phyloP scores from a whole-genome alignment of 2,888 invertebrate species.

The Eurytoma adleriae region DNA sequence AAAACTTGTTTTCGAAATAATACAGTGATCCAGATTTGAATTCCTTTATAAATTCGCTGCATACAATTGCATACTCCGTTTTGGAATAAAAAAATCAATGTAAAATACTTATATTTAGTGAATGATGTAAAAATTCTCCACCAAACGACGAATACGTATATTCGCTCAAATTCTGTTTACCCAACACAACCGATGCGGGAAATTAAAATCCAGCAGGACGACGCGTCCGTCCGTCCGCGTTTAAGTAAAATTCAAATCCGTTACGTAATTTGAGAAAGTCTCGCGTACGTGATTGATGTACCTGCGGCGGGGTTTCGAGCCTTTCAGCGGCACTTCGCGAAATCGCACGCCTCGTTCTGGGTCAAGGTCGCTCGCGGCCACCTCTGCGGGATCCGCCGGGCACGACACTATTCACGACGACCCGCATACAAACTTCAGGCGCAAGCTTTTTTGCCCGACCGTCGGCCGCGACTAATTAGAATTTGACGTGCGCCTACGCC shows the following conservation, averaged over 20 bases:
- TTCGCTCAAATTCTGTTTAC: no score
- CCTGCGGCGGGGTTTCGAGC: neutral
- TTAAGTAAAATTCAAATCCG: neutral
- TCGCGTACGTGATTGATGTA: slow-evolving; percentile 22
- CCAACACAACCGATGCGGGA: no score
- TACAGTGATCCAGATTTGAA: no score
- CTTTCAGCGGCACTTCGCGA: slow-evolving; percentile 6
- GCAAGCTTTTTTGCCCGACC: neutral
- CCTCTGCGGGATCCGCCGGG: neutral
- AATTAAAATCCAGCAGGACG: no score
- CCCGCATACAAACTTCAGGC: slow-evolving; percentile 16
- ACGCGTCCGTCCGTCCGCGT: no score
- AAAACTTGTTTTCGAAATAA: neutral
- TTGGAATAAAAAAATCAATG: no score
- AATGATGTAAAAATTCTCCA: no score
- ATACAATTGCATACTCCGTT: no score
- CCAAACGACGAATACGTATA: no score
- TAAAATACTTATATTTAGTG: no score
- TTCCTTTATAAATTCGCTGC: no score
- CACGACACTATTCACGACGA: slow-evolving; percentile 29
- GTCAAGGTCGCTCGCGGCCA: slow-evolving; percentile 47
- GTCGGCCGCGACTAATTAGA: slow-evolving; percentile 12
- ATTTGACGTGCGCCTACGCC: slow-evolving; percentile 5
- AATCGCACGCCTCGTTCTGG: slow-evolving; percentile 29
- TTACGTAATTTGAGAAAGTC: slow-evolving; percentile 10